Percentiles rank a stretch among this genome's conserved stretches.
Evolutionary conservation across 2,797 vertebrate genomes (phyloP).

Genomic region (Eulemur coronatus): DNA sequence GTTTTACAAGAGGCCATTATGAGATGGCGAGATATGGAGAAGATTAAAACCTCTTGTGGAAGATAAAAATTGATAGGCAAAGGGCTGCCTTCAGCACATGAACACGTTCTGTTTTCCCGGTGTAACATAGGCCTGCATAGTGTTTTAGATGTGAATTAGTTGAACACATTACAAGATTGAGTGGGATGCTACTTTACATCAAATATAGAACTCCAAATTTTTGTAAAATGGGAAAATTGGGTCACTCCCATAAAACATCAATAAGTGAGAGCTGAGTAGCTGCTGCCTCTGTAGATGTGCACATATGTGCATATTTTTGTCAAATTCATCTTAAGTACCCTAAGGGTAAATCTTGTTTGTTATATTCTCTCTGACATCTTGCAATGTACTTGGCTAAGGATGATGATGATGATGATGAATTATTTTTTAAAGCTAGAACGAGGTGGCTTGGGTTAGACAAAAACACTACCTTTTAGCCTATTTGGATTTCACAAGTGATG

Average conservation of each 20-base stretch:
- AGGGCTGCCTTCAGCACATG: neutral
- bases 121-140: rapidly evolving
- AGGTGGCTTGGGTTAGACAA: neutral
- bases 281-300: neutral
- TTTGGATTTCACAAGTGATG: neutral
- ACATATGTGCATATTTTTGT: neutral
- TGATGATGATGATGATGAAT: neutral
- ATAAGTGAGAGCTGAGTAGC: neutral
- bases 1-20: neutral
- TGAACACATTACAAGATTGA: neutral
- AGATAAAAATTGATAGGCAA: neutral
- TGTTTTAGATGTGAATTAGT: neutral
- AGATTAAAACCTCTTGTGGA: neutral
- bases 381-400: neutral
- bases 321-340: neutral
- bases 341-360: neutral
- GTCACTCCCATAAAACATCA: neutral
- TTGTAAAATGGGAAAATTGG: neutral
- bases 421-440: neutral
- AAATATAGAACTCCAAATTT: neutral
- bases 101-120: neutral
- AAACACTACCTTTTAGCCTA: neutral
- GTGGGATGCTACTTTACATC: neutral
- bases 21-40: neutral
- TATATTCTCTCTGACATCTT: neutral